Conservation (phyloP, 2,797 vertebrate genomes). For the Hypotaenidia philippensis region DNA sequence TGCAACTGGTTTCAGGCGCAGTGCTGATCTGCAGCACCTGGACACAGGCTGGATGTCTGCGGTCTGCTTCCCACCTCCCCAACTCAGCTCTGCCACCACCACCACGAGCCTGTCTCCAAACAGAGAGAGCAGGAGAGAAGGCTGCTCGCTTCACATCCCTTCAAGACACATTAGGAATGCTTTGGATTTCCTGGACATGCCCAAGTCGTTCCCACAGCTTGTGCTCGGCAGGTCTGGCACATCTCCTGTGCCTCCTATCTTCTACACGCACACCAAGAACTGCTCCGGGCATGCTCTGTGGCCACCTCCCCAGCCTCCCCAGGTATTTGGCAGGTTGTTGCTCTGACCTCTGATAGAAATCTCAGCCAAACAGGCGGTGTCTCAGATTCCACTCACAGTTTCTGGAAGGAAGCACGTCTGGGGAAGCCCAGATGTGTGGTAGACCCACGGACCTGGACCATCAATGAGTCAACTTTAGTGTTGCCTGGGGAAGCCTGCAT, state of each 20-base stretch:
- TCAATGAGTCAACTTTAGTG: constrained; percentile 41
- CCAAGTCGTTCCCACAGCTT: background rate
- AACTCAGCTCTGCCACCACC: background rate
- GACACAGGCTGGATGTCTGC: rapidly evolving
- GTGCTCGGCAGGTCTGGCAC: background rate
- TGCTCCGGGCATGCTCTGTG: background rate
- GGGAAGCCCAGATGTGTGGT: constrained; percentile 37
- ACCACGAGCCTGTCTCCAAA: background rate
- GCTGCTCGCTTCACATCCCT: background rate
- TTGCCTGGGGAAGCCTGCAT: background rate
- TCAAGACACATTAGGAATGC: background rate
- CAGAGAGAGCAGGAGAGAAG: rapidly evolving
- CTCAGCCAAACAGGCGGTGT: background rate
- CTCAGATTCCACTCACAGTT: constrained; percentile 29
- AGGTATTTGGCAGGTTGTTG: constrained; percentile 6
- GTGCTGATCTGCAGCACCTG: background rate
- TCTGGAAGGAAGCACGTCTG: constrained; percentile 43
- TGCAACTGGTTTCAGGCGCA: background rate
- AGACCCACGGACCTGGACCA: background rate
- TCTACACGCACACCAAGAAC: background rate
- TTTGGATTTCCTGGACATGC: background rate
- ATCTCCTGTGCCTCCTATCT: background rate
- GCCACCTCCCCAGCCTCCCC: background rate
- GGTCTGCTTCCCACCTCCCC: background rate
- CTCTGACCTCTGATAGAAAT: constrained; percentile 44